Evolutionary conservation across 2,888 invertebrate species (phyloP).

Genomic region (Choreutis nemorana): DNA sequence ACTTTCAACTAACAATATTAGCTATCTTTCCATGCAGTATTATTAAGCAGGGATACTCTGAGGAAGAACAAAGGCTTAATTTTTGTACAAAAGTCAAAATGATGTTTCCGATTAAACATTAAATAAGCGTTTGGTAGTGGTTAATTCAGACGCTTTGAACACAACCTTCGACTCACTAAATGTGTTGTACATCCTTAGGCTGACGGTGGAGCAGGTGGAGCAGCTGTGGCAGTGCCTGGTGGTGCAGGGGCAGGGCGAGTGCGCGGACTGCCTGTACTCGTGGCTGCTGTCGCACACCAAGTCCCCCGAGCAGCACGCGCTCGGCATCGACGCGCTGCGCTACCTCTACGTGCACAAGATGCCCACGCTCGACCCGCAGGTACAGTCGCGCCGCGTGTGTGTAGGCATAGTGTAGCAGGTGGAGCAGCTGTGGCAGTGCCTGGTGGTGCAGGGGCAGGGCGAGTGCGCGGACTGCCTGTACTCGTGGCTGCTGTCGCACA

Average conservation of each 20-base stretch:
- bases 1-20: no score
- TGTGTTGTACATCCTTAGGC: slow-evolving; percentile 34
- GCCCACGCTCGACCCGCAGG: slow-evolving; percentile 86
- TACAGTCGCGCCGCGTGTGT: slow-evolving; percentile 91
- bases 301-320: slow-evolving; percentile 90
- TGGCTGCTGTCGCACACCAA: slow-evolving; percentile 94
- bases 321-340: slow-evolving; percentile 85
- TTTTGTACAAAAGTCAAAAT: no score
- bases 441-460: slow-evolving; percentile 76
- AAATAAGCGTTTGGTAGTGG: no score
- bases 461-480: slow-evolving; percentile 86
- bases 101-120: no score
- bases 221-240: slow-evolving; percentile 92
- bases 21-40: no score
- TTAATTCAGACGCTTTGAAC: no score
- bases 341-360: slow-evolving; percentile 89
- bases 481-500: no score
- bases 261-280: slow-evolving; percentile 85
- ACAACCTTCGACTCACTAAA: no score
- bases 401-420: slow-evolving; percentile 80
- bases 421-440: slow-evolving; percentile 89
- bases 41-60: no score
- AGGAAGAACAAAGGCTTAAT: no score
- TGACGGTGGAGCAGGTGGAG: slow-evolving; percentile 89
- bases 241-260: slow-evolving; percentile 75